phyloP scores from a whole-genome alignment of 1,140 invertebrate species.

The Stegodyphus mimosarum region DNA sequence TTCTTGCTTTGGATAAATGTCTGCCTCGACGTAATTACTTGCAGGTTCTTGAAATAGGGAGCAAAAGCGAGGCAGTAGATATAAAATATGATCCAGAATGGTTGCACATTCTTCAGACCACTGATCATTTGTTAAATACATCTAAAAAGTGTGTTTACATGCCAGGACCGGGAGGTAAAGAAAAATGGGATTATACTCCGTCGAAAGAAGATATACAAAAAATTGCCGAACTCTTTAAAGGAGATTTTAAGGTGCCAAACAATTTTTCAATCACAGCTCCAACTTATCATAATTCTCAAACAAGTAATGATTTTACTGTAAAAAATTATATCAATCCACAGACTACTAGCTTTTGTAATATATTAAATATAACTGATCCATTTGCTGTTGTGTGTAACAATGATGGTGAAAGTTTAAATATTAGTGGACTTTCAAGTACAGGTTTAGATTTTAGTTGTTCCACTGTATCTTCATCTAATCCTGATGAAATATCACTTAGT shows the following conservation, averaged over 20 bases:
- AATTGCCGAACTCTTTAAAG: constrained; percentile 76
- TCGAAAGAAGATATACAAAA: constrained; percentile 78
- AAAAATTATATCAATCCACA: constrained; percentile 80
- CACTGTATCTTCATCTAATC: constrained; percentile 25
- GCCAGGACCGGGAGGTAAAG: constrained; percentile 78
- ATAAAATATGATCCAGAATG: constrained; percentile 93
- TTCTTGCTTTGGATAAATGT: constrained; percentile 96
- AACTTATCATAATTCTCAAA: constrained; percentile 69
- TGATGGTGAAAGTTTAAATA: constrained; percentile 3
- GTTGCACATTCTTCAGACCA: constrained; percentile 86
- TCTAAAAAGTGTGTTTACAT: constrained; percentile 79
- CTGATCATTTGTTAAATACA: constrained; percentile 87
- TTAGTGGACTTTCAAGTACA: constrained; percentile 22
- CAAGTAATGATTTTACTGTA: too few species aligned
- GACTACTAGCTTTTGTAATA: constrained; percentile 83
- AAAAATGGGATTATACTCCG: constrained; percentile 82
- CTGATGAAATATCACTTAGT: constrained; percentile 42
- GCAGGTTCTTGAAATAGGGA: constrained; percentile 71
- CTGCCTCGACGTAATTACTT: constrained; percentile 88
- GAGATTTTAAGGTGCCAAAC: constrained; percentile 76
- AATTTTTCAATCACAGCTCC: constrained; percentile 83
- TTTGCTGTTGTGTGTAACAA: not conserved
- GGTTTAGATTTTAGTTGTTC: constrained; percentile 1
- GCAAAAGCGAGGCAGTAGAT: constrained; percentile 67
- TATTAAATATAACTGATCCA: constrained; percentile 82